Base-by-base conservation (phyloP, 2,113 vertebrate genomes). In the Cariama cristata region DNA sequence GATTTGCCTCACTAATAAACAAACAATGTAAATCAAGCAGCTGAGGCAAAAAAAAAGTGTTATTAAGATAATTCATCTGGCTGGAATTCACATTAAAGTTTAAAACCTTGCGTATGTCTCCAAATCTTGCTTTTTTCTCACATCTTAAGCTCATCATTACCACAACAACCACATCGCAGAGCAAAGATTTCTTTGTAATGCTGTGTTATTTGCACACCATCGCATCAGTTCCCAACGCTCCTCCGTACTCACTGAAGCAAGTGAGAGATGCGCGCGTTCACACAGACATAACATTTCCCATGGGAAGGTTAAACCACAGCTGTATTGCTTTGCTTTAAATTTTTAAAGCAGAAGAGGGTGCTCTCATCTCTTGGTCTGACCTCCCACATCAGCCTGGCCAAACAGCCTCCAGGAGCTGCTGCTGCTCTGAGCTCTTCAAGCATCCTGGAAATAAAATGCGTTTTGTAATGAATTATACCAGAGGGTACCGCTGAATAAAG, bases 261-360 rank as follows among this genome's bases (percentile, higher is more conserved):
- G 26, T 0, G 16, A 30, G 56, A 20, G 75, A 50, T 20, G 24
- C 1, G 1, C 4, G 5, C 13, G 1, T 42, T 67, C 28, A 1
- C 4, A 17, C 17, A 11, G 27, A 23, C 42, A 0, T 6, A 60
- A 23, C 30, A 7, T 42, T 68, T 56, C 92, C 71, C 52, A 10
- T 5, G 62, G 75, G 62, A 76, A 66, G 62, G 30, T 23, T 28
- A 17, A 93, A 35, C n/a, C 55, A 5, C 75, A 47, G 55, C 59
- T 74, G 50, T 15, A n/a, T 30, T 0, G 0, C 52, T 97, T 79
- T 96, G 95, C 93, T 96, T 86, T 96, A 88, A 93, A 52, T 71
- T 92, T 94, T 96, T 19, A 77, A 92, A 64, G 96, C 97, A 95
- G 96, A 88, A 97, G 97, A 91, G 95, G 97, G 96, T 97, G 97